Conservation (phyloP, 2,888 invertebrate genomes). For the Patella ulyssiponensis region DNA sequence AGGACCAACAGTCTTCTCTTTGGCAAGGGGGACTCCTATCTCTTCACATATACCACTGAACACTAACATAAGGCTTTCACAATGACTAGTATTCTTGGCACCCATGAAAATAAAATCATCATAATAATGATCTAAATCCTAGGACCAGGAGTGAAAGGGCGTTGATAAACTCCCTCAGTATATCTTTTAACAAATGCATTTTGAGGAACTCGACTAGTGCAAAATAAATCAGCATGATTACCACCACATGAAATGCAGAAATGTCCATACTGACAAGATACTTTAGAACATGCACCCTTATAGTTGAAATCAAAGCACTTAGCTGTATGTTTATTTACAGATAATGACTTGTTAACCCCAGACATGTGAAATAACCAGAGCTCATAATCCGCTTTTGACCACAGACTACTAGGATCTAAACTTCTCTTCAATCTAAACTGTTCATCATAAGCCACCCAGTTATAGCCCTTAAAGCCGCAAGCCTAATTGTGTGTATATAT, state of each 20-base stretch:
- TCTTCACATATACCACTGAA: not conserved
- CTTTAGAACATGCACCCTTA: not conserved
- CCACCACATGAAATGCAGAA: not conserved
- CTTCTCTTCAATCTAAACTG: too few relatives aligned
- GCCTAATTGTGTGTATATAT: not conserved
- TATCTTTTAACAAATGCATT: too few relatives aligned
- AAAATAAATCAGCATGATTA: not conserved
- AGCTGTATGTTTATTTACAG: too few relatives aligned
- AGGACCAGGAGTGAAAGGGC: not conserved
- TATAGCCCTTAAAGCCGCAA: too few relatives aligned
- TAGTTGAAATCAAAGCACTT: too few relatives aligned
- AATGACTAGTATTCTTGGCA: not conserved
- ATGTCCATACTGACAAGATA: not conserved
- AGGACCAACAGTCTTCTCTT: not conserved
- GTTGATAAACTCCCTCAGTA: too few relatives aligned
- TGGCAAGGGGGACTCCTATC: not conserved
- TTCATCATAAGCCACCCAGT: too few relatives aligned
- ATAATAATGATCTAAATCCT: constrained; percentile 26
- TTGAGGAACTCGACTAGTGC: too few relatives aligned
- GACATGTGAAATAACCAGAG: too few relatives aligned
- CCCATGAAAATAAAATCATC: constrained; percentile 28
- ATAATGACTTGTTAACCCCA: too few relatives aligned
- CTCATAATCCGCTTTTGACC: too few relatives aligned
- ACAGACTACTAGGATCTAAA: not conserved
- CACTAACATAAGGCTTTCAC: not conserved